Percentiles rank a stretch among this genome's conserved stretches.
phyloP scores from a whole-genome alignment of 1,140 invertebrate species.

The Hyles vespertilio region DNA sequence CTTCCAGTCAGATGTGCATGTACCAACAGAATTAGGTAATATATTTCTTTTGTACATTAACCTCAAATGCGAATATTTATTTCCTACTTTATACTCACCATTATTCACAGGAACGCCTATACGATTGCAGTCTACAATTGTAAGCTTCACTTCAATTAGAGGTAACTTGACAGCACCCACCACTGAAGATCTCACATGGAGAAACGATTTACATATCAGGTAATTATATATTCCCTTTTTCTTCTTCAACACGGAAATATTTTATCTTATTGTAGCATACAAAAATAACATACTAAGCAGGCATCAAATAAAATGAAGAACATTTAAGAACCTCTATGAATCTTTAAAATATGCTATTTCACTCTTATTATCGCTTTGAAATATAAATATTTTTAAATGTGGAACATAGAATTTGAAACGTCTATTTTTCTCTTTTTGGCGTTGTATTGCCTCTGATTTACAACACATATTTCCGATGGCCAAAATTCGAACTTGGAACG shows the following conservation, averaged over 20 bases:
- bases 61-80: neutral
- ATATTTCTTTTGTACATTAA: neutral
- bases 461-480: no score
- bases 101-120: conserved; percentile 50
- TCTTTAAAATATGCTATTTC: no score
- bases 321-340: no score
- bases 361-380: no score
- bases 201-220: conserved; percentile 58
- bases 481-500: no score
- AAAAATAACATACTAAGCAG: neutral
- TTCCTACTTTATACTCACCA: neutral
- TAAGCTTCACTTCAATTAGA: conserved; percentile 51
- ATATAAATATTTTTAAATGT: no score
- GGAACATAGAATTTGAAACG: no score
- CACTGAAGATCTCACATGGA: conserved; percentile 41
- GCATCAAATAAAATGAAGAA: no score
- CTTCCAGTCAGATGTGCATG: conserved; percentile 45
- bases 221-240: conserved; percentile 10
- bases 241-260: neutral
- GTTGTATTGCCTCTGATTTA: no score
- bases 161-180: conserved; percentile 51
- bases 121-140: conserved; percentile 44
- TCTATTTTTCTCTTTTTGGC: no score
- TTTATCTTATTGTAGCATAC: conserved; percentile 6
- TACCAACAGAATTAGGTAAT: conserved; percentile 20